Percentiles rank a stretch among this genome's conserved stretches.
phyloP scores from a whole-genome alignment of 30 jellyfish, hydroid and myxozoan genomes.

The Cassiopea xamachana region DNA sequence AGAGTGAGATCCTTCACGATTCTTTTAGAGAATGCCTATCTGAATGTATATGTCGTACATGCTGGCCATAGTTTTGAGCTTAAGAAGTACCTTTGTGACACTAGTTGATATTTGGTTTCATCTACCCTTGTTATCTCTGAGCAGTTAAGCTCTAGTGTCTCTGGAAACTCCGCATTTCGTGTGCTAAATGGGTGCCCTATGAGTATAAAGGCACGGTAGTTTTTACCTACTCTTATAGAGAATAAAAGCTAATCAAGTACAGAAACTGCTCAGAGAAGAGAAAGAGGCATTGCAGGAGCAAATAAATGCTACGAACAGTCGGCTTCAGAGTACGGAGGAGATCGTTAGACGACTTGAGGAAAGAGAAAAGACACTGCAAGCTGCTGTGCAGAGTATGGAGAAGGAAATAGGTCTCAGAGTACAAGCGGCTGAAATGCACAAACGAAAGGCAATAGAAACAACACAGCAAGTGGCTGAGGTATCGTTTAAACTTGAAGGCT shows the following conservation, averaged over 20 bases:
- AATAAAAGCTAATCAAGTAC: constrained; percentile 95
- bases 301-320: constrained; percentile 56
- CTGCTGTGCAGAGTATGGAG: constrained; percentile 87
- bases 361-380: constrained; percentile 88
- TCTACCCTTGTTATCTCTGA: background rate
- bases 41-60: too few relatives aligned
- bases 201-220: background rate
- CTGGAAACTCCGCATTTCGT: background rate
- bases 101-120: background rate
- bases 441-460: constrained; percentile 85
- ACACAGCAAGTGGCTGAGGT: constrained; percentile 87
- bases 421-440: constrained; percentile 96
- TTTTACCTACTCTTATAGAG: constrained; percentile 49
- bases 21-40: too few relatives aligned
- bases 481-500: constrained; percentile 71
- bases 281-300: constrained; percentile 89
- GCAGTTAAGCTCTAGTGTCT: background rate
- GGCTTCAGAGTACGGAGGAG: constrained; percentile 88
- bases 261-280: constrained; percentile 90
- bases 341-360: constrained; percentile 87
- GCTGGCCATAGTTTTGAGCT: background rate
- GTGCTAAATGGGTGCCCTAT: background rate
- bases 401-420: constrained; percentile 81
- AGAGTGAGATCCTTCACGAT: too few relatives aligned
- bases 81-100: background rate